Evolutionary conservation across 2,113 vertebrate genomes (phyloP), one percentile per base, ranked within the genome.

Genomic region (Pseudopipra pipra): DNA sequence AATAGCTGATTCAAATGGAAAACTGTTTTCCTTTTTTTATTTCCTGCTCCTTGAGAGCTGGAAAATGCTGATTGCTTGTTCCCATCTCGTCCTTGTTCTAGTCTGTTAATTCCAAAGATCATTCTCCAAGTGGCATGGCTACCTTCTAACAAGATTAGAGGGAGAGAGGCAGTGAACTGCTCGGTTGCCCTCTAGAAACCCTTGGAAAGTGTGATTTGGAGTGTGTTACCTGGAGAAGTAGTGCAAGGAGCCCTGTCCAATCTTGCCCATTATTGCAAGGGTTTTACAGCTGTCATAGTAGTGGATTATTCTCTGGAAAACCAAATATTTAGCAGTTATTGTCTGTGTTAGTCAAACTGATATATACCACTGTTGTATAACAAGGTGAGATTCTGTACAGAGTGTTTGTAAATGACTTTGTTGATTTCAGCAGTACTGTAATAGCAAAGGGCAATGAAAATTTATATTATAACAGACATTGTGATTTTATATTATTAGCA

Each of bases 91-190:
- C 44, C 79, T 62, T 41, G 31, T 82, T 47, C 49, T 80, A 90
- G 58, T 59, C 49, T 84, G 31, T 79, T 93, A 88, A 92, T 96
- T 95, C 81, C 73, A 72, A 85, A 89, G 80, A 90, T 83, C 73
- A 44, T 85, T 91, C 54, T 93, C 44, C 52, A 87, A 44, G 82
- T 58, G 73, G 20, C 9, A 4, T 5, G 52, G 56, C 81, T 89
- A 27, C 76, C 82, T 83, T 81, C 72, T 83, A 95, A 91, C 33
- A 89, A 85, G 87, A 93, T 97, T 76, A 95, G 39, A 77, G 68
- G 52, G 49, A 87, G 66, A 67, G 56, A 90, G 31, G 86, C 73
- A 73, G 35, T 14, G 39, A 95, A 65, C 67, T 81, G 37, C 82
- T 93, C 81, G 49, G 52, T 4, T 83, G 70, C 75, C 59, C 84